Base-by-base conservation (phyloP, 2,888 invertebrate genomes). In the Lacanobia oleracea region DNA sequence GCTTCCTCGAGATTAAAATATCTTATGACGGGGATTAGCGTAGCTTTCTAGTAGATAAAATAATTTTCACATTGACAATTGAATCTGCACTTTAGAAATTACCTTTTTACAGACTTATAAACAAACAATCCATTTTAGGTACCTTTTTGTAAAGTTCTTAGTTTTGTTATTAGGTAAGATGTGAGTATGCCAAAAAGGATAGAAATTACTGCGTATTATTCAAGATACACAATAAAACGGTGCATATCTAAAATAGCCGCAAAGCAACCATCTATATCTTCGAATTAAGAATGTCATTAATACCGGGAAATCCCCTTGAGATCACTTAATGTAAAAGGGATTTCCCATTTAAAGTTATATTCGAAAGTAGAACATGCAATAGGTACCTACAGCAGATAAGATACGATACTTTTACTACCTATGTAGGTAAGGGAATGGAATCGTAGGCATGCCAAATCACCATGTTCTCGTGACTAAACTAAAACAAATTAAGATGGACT, bases 221-320 rank as follows among this genome's bases (percentile, higher is more conserved):
- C 16, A 37, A 45, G 2, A 18, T n/a, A 61, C 6, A 8, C 21
- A 18, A 12, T 23, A 10, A 21, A 60, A 8, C 9, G 9, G 6
- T 16, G 21, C 10, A 0, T 59, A 14, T 12, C 12, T 57, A n/a
- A 56, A 56, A 56, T 18, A 5, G 40, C n/a, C 5, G 6, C 48
- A 43, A 43, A 18, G 53, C 27, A 6, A 68, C 9, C 23, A 48
- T 50, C 4, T 40, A 37, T 8, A 56, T n/a, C 10, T 74, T 65
- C 9, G 1, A 27, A 56, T 43, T n/a, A 9, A 75, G 23, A 12
- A 16, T 50, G 61, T 3, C 1, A 37, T 53, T 14, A 43, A n/a
- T 57, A 23, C 2, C 2, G 4, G 12, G 21, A 75, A 65, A 66
- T 16, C 16, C 40, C n/a, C 9, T 12, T 27, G 33, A 33, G 33